Evolutionary conservation across 2,797 vertebrate genomes (phyloP).

Genomic region (Rousettus madagascariensis): DNA sequence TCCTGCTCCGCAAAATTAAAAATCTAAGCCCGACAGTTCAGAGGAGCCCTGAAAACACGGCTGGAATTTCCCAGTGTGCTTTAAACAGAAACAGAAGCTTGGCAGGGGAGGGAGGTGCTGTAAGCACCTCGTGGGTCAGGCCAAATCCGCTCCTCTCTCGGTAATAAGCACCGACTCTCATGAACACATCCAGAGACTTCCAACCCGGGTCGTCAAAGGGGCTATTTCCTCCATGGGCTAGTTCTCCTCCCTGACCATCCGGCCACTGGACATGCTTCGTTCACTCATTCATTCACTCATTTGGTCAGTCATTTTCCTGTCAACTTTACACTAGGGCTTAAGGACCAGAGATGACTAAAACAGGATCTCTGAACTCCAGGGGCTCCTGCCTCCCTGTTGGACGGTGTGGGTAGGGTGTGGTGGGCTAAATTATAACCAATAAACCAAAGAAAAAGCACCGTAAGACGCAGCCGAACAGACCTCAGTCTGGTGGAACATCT

Average conservation of each 20-base stretch:
- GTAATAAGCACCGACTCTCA: constrained; percentile 57
- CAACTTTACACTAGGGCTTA: neutral
- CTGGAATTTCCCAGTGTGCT: constrained; percentile 82
- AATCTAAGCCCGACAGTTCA: constrained; percentile 84
- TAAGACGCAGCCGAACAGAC: neutral
- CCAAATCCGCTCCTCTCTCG: constrained; percentile 42
- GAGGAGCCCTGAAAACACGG: constrained; percentile 79
- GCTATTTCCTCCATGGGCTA: neutral
- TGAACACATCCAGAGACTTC: constrained; percentile 50
- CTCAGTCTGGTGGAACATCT: neutral
- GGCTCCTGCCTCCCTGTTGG: neutral
- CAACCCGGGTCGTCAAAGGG: constrained; percentile 3
- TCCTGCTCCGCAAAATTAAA: constrained; percentile 87
- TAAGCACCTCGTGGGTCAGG: constrained; percentile 62
- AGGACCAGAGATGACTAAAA: neutral
- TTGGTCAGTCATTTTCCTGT: neutral
- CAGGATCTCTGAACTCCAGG: neutral
- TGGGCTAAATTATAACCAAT: neutral
- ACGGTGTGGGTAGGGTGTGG: neutral
- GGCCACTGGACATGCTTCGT: neutral
- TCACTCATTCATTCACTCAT: neutral
- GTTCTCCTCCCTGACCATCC: neutral
- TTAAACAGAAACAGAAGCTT: constrained; percentile 87
- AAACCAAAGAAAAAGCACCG: neutral
- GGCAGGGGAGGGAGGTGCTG: constrained; percentile 64